A percentile compares a stretch with the other conserved stretches of the same genome.
Conservation (phyloP, 2,797 vertebrate genomes). For the Parauchenoglanis punctatus region DNA sequence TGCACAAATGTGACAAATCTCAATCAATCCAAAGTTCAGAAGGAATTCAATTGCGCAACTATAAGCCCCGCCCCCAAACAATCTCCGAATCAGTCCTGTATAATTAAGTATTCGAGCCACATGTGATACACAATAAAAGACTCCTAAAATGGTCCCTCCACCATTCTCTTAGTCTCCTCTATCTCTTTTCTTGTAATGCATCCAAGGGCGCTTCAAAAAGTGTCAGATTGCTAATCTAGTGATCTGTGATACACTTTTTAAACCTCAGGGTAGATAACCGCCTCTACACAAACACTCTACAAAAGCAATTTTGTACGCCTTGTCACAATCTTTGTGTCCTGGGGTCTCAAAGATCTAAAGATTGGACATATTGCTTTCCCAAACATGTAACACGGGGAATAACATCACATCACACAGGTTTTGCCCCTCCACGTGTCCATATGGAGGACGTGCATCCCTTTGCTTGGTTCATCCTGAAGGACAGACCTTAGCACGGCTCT, state of each 20-base stretch:
- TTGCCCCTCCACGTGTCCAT: slow-evolving; percentile 8
- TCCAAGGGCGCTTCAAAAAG: not conserved
- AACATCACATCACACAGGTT: not conserved
- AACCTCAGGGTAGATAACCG: not conserved
- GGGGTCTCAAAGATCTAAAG: slow-evolving; percentile 16
- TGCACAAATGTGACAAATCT: not conserved
- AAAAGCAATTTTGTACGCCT: slow-evolving; percentile 18
- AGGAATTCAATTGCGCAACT: not conserved
- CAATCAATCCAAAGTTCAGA: not conserved
- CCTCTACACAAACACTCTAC: not conserved
- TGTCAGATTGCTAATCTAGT: not conserved
- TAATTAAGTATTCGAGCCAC: too few relatives aligned
- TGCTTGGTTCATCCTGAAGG: not conserved
- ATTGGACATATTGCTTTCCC: slow-evolving; percentile 16
- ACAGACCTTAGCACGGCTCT: not conserved
- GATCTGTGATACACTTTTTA: not conserved
- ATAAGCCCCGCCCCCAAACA: not conserved
- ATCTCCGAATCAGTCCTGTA: not conserved
- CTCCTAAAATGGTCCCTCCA: not conserved
- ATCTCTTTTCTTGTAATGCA: not conserved
- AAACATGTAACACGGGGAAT: not conserved
- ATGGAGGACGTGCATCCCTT: not conserved
- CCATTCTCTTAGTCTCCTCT: not conserved
- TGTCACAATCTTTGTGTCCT: slow-evolving; percentile 4
- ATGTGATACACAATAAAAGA: not conserved